These are phyloP conservation scores for Sicus ferrugineus DNA, from an alignment of 2,888 invertebrate genomes.

Conservation along the genomic window DNA sequence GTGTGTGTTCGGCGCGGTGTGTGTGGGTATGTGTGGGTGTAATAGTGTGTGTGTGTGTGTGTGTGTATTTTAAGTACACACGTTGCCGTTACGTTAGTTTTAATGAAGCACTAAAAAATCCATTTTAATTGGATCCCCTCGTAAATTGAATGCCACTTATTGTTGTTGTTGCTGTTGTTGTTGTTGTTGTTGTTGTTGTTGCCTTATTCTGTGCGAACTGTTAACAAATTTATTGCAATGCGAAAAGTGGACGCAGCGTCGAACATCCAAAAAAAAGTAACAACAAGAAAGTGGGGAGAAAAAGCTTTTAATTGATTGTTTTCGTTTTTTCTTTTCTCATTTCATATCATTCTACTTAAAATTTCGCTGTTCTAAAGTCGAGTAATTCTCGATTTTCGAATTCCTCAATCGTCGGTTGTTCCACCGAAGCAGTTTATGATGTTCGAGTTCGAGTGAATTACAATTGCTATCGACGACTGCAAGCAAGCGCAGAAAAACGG, in stretches of 20 bases:
- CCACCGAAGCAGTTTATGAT: too few relatives aligned
- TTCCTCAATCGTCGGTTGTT: too few relatives aligned
- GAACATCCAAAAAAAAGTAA: slow-evolving; percentile 18
- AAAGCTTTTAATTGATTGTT: too few relatives aligned
- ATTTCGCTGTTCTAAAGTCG: too few relatives aligned
- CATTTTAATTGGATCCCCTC: slow-evolving; percentile 22
- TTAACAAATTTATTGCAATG: slow-evolving; percentile 13
- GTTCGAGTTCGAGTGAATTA: too few relatives aligned
- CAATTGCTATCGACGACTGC: too few relatives aligned
- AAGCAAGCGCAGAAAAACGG: too few relatives aligned
- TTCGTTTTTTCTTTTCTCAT: too few relatives aligned
- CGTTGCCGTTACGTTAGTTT: slow-evolving; percentile 9
- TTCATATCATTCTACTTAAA: too few relatives aligned
- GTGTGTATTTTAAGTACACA: not conserved
- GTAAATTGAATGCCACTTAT: slow-evolving; percentile 23
- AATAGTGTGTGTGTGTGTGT: not conserved
- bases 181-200: slow-evolving; percentile 9
- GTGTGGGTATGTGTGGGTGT: slow-evolving; percentile 3
- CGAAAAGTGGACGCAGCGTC: not conserved
- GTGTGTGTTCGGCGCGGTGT: not conserved
- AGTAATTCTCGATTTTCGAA: too few relatives aligned
- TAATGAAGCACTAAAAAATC: slow-evolving; percentile 21
- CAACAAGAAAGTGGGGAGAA: not conserved
- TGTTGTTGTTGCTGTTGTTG: not conserved
- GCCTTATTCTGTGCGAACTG: slow-evolving; percentile 7